Percentiles rank a stretch among this genome's conserved stretches.
Evolutionary conservation across 2,113 vertebrate genomes (phyloP).

Genomic region (Coptodon bakossiorum): DNA sequence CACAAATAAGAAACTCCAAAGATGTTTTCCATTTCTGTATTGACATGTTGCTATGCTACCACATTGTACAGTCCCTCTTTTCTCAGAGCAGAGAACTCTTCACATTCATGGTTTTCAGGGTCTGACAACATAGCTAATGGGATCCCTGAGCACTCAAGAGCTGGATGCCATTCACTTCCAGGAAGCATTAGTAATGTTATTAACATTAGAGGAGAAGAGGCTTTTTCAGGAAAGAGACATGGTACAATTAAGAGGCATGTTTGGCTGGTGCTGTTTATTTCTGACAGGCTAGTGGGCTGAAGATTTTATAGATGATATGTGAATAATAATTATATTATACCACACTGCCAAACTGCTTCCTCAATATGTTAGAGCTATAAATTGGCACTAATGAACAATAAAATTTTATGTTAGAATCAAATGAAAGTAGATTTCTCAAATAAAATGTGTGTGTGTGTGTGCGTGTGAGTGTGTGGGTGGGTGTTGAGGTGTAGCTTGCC

Average conservation of each 20-base stretch:
- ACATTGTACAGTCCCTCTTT: not conserved
- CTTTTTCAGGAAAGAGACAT: not conserved
- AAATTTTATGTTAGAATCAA: not conserved
- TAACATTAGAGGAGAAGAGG: not conserved
- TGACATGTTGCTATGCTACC: conserved; percentile 40
- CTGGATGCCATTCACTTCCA: not conserved
- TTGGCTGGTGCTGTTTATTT: not conserved
- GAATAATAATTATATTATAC: not conserved
- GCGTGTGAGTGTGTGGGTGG: rapidly evolving
- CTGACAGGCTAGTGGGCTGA: not conserved
- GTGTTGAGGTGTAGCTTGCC: not conserved
- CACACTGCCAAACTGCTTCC: not conserved
- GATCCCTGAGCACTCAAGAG: not conserved
- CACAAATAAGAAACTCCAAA: not conserved
- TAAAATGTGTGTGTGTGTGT: not conserved
- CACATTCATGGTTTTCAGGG: not conserved
- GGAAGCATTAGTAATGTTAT: not conserved
- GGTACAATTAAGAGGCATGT: not conserved
- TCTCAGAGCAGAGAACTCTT: not conserved
- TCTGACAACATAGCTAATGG: conserved; percentile 11
- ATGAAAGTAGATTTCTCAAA: not conserved
- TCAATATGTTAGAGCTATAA: not conserved
- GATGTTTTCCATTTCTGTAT: not conserved
- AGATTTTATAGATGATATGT: not conserved
- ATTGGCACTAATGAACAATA: not conserved